Evolutionary conservation across 2,888 invertebrate species (phyloP).

Genomic region (Prosopocoilus inquinatus): DNA sequence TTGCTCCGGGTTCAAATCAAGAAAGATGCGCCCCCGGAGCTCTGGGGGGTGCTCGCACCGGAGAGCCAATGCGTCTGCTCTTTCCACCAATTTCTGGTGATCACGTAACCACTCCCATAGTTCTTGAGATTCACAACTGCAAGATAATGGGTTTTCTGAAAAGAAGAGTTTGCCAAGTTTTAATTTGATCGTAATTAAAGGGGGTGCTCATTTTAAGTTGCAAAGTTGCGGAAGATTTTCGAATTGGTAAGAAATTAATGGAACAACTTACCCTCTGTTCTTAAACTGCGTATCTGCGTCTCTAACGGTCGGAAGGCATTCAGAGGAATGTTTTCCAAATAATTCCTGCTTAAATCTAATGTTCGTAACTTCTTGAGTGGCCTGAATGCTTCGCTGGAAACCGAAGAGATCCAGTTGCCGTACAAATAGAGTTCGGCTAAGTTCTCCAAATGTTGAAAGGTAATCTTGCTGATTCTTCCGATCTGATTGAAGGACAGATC

Average conservation of each 20-base stretch:
- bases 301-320: conserved; percentile 77
- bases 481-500: conserved; percentile 84
- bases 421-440: conserved; percentile 75
- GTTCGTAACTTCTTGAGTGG: conserved; percentile 71
- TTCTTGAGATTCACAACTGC: conserved; percentile 87
- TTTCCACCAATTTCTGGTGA: conserved; percentile 71
- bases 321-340: conserved; percentile 75
- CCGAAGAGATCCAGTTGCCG: conserved; percentile 78
- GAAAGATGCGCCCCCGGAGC: conserved; percentile 70
- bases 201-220: neutral
- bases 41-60: conserved; percentile 83
- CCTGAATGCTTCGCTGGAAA: conserved; percentile 76
- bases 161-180: conserved; percentile 13
- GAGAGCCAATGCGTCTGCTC: conserved; percentile 60
- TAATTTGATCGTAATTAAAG: neutral
- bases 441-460: conserved; percentile 72
- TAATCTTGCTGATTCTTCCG: conserved; percentile 66
- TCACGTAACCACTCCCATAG: conserved; percentile 91
- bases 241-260: too few species aligned
- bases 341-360: conserved; percentile 80
- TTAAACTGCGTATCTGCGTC: conserved; percentile 74
- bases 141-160: conserved; percentile 84
- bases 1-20: conserved; percentile 75
- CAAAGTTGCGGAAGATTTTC: neutral
- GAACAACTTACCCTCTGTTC: conserved; percentile 72